Evolutionary conservation across 2,888 invertebrate genomes (phyloP).

Genomic region (Callimorpha dominula): DNA sequence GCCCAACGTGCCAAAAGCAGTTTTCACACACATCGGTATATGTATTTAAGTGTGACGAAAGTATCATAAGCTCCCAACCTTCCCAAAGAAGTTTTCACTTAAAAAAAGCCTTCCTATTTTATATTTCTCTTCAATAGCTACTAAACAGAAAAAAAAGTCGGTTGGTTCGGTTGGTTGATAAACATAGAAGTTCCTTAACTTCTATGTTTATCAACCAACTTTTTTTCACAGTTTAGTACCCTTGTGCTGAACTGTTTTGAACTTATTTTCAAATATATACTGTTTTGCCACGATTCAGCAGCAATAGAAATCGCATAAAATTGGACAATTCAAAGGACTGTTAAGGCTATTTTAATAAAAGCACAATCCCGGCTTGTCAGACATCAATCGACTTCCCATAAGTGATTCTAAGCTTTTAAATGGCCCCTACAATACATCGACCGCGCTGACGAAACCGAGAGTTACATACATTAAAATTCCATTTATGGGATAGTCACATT

Average conservation of each 20-base stretch:
- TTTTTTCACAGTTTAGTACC: no score
- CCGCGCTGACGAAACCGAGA: conserved; percentile 10
- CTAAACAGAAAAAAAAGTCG: no score
- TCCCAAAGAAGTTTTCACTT: no score
- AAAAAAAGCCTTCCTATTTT: not conserved
- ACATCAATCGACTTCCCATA: not conserved
- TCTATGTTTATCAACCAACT: no score
- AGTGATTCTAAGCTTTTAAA: not conserved
- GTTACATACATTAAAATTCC: conserved; percentile 11
- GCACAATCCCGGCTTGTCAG: not conserved
- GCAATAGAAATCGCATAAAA: not conserved
- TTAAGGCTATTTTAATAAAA: not conserved
- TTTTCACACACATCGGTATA: no score
- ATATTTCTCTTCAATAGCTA: no score
- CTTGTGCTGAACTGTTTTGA: not conserved
- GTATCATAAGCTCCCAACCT: no score
- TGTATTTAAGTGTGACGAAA: no score
- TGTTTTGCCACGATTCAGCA: not conserved
- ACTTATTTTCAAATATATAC: not conserved
- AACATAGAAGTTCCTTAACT: no score
- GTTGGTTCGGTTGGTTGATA: no score
- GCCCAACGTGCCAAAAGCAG: no score
- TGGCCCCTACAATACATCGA: not conserved
- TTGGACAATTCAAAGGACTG: not conserved
- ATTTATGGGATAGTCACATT: conserved; percentile 12